Percentiles rank a stretch among this genome's conserved stretches.
Conservation (phyloP, 1,140 invertebrate genomes). For the Stratiolaelaps scimitus region DNA sequence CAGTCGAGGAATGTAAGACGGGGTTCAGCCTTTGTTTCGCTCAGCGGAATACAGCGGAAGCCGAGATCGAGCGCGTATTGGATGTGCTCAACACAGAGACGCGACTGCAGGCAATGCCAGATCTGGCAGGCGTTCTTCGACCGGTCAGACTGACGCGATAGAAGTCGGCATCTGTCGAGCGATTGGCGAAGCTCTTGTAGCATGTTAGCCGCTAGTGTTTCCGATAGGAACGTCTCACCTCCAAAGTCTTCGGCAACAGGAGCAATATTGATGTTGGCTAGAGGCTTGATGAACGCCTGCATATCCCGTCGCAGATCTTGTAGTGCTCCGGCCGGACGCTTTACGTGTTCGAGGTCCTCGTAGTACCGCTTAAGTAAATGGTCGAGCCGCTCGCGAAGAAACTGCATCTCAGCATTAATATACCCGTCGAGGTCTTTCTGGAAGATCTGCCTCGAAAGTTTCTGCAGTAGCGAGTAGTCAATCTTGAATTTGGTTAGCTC, state of each 20-base stretch:
- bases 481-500: slow-evolving; percentile 56
- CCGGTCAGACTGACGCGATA: slow-evolving; percentile 66
- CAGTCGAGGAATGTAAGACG: slow-evolving; percentile 89
- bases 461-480: slow-evolving; percentile 63
- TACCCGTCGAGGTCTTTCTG: slow-evolving; percentile 63
- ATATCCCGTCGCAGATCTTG: slow-evolving; percentile 81
- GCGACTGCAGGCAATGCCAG: slow-evolving; percentile 71
- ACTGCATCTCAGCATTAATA: slow-evolving; percentile 60
- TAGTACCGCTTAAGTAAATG: slow-evolving; percentile 72
- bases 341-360: slow-evolving; percentile 83
- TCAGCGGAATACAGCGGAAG: slow-evolving; percentile 62
- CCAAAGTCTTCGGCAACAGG: slow-evolving; percentile 82
- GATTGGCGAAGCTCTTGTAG: slow-evolving; percentile 81
- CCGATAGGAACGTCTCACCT: slow-evolving; percentile 91
- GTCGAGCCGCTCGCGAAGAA: slow-evolving; percentile 58
- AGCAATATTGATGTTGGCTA: slow-evolving; percentile 81
- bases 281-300: slow-evolving; percentile 77
- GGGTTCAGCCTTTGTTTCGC: slow-evolving; percentile 65
- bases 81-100: slow-evolving; percentile 78
- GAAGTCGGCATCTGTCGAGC: slow-evolving; percentile 70
- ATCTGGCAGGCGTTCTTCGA: slow-evolving; percentile 66
- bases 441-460: slow-evolving; percentile 70
- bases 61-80: slow-evolving; percentile 91
- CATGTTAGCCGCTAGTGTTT: slow-evolving; percentile 84
- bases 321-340: slow-evolving; percentile 69